phyloP scores from a whole-genome alignment of 2,797 vertebrate genomes.

The Vultur gryphus region DNA sequence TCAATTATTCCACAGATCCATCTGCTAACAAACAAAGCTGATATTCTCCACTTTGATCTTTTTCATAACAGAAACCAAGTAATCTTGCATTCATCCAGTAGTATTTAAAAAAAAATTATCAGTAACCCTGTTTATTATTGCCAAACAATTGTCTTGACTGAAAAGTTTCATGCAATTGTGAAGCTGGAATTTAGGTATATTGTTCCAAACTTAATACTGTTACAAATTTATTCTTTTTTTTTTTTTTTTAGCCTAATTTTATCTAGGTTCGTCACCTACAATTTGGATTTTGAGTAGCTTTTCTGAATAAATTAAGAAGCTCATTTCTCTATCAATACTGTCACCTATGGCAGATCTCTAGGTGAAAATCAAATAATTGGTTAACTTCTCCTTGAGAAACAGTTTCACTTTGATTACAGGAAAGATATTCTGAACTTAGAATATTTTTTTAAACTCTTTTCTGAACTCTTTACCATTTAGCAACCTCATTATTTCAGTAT shows the following conservation, averaged over 20 bases:
- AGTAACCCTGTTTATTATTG: neutral
- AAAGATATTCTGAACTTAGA: neutral
- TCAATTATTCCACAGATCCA: neutral
- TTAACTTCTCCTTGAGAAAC: neutral
- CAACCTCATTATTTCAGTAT: neutral
- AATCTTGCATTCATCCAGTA: neutral
- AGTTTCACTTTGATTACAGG: neutral
- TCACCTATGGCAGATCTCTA: neutral
- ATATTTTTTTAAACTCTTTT: neutral
- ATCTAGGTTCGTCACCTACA: neutral
- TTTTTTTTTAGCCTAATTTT: neutral
- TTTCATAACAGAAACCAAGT: neutral
- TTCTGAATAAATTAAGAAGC: neutral
- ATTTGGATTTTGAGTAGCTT: neutral
- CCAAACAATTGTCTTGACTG: neutral
- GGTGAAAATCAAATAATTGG: neutral
- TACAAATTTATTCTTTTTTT: neutral
- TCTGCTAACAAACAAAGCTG: neutral
- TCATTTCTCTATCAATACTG: neutral
- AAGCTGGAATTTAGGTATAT: neutral
- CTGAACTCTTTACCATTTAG: neutral
- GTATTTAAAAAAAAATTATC: neutral
- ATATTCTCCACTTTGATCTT: neutral
- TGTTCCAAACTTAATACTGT: neutral
- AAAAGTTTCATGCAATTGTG: neutral